Percentiles rank a stretch among this genome's conserved stretches.
Conservation (phyloP, 1,140 invertebrate genomes). For the Dendrolimus punctatus region DNA sequence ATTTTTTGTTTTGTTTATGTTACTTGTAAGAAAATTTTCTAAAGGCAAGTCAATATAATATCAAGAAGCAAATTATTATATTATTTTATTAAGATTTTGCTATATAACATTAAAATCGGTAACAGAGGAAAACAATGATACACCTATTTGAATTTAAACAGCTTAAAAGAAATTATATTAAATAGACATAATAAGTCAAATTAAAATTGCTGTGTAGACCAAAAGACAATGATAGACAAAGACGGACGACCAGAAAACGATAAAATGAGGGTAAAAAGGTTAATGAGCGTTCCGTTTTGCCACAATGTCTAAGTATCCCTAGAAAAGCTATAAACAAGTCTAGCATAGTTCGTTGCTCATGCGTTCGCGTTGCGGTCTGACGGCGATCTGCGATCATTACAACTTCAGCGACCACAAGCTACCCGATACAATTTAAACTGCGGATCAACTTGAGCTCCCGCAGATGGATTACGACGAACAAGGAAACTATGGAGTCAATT, state of each 20-base stretch:
- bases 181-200: not conserved
- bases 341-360: not conserved
- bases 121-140: no score
- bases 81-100: no score
- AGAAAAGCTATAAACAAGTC: not conserved
- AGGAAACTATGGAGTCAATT: constrained; percentile 6
- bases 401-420: constrained; percentile 16
- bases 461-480: constrained; percentile 4
- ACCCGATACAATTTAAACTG: constrained; percentile 20
- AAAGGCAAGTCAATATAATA: no score
- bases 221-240: not conserved
- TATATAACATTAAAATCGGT: no score
- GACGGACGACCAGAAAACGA: constrained; percentile 5
- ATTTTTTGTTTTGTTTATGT: no score
- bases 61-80: no score
- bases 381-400: constrained; percentile 13
- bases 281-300: not conserved
- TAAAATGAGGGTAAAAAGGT: constrained; percentile 2
- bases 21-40: no score
- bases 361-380: not conserved
- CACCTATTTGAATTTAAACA: no score
- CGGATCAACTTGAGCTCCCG: constrained; percentile 17
- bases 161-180: not conserved
- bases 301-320: no score
- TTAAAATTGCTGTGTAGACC: not conserved